A percentile compares a stretch with the other conserved stretches of the same genome.
Conservation (phyloP, 2,888 invertebrate genomes). For the Dinocampus coccinellae region DNA sequence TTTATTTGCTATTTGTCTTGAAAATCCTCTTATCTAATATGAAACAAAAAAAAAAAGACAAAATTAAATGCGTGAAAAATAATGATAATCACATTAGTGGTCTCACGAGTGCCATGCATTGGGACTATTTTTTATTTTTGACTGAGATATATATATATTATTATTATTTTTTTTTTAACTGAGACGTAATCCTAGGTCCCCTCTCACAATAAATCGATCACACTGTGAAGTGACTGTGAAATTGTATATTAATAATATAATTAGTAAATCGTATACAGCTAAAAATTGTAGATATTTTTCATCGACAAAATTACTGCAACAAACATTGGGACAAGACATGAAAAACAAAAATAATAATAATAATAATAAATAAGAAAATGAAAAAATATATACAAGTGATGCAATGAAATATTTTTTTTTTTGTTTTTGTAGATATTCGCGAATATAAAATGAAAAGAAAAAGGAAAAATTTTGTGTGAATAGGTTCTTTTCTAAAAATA, state of each 20-base stretch:
- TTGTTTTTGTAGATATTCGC: conserved; percentile 69
- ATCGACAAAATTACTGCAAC: conserved; percentile 54
- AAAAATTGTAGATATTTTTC: conserved; percentile 55
- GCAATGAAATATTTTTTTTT: conserved; percentile 58
- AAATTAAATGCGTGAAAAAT: conserved; percentile 17
- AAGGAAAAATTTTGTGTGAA: conserved; percentile 69
- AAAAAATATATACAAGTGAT: conserved; percentile 56
- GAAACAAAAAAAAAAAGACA: conserved; percentile 5
- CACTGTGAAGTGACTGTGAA: conserved; percentile 61
- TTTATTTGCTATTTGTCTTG: too few relatives aligned
- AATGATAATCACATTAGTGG: conserved; percentile 35
- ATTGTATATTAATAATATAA: conserved; percentile 55
- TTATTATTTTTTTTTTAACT: conserved; percentile 18
- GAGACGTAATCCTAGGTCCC: conserved; percentile 36
- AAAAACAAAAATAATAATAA: too few relatives aligned
- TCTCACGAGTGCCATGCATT: conserved; percentile 41
- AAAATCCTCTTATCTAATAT: too few relatives aligned
- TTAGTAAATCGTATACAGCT: conserved; percentile 50
- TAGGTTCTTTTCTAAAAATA: conserved; percentile 68
- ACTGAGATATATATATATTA: conserved; percentile 34
- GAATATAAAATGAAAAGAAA: conserved; percentile 47
- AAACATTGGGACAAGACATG: conserved; percentile 24
- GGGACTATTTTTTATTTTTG: conserved; percentile 29
- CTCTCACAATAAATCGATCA: conserved; percentile 53
- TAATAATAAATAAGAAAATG: conserved; percentile 34